Conservation (phyloP, 1,140 invertebrate genomes). For the Agrilus planipennis region DNA sequence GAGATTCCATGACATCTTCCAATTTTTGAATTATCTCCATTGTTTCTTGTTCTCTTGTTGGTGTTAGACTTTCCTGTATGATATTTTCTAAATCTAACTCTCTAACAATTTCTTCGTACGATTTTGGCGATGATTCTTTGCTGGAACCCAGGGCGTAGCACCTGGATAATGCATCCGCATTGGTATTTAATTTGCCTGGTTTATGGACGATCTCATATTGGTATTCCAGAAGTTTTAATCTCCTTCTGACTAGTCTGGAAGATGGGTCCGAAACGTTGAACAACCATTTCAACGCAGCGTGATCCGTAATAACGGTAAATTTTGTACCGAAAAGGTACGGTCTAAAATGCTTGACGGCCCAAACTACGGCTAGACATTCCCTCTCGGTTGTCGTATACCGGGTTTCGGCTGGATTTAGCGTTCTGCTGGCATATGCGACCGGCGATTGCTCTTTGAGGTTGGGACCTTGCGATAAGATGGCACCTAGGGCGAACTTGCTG, state of each 20-base stretch:
- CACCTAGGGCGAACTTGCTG: constrained; percentile 28
- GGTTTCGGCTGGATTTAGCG: constrained; percentile 27
- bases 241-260: constrained; percentile 33
- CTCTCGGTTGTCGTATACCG: constrained; percentile 31
- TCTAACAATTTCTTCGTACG: too few relatives aligned
- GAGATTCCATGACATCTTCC: too few relatives aligned
- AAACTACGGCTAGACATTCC: constrained; percentile 34
- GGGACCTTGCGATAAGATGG: constrained; percentile 29
- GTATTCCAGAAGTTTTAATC: constrained; percentile 28
- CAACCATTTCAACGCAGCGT: constrained; percentile 34
- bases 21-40: too few relatives aligned
- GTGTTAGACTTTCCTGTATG: too few relatives aligned
- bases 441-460: constrained; percentile 24
- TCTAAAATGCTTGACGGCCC: constrained; percentile 26
- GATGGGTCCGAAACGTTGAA: constrained; percentile 29
- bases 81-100: too few relatives aligned
- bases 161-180: constrained; percentile 22
- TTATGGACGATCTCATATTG: constrained; percentile 27
- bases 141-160: too few relatives aligned
- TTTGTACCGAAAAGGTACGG: constrained; percentile 30
- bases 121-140: too few relatives aligned
- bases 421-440: constrained; percentile 28
- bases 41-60: too few relatives aligned
- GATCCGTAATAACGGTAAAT: constrained; percentile 37
- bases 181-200: constrained; percentile 18